Evolutionary conservation across 1,140 invertebrate genomes (phyloP), one percentile per base, ranked within the genome.

Genomic region (Drosophila ogumai): DNA sequence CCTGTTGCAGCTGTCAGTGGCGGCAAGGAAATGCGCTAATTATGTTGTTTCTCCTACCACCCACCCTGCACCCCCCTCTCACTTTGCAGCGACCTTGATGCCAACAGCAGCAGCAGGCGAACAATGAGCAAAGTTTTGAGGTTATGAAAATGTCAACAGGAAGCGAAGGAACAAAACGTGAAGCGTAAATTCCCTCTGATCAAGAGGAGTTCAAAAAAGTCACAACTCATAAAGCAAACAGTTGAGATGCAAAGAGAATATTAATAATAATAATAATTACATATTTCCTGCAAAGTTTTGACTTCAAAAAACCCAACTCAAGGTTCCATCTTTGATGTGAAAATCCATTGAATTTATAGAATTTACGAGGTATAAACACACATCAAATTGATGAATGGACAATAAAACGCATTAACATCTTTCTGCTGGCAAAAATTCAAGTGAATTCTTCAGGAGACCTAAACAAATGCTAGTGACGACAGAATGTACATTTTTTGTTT

Each of bases 11-110:
- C 79, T 75, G 77, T 63, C 61, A 55, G 47, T 69, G 79, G 78
- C 67, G 36, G 77, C 71, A 84, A 75, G 84, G 69, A 88, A 87
- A 90, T 80, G 85, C 84, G 80, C 84, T 87, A 87, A 87, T 87
- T 87, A 87, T 87, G 84, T 88, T 81, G 72, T 69, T 76, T 49
- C 63, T 69, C 25, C 25, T 28, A 28, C 25, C 25, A 59, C 46
- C 31, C 41, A 40, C 28, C 10, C 6, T 3, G 0, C 19, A 0
- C 13, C 1, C 28, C 19, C 41, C 56, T 7, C 38, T 31, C 55
- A 47, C 68, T 66, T 59, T 60, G 57, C 67, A 61, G 59, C 78
- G 82, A 86, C 82, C 82, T 86, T 86, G 82, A 82, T 79, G 69
- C 57, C 55, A 57, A 38, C 19, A 56, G 41, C 43, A 43, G 46